Percentiles rank a stretch among this genome's conserved stretches.
These are phyloP conservation scores for Synergus japonicus DNA, from an alignment of 2,888 invertebrate genomes.

Conservation along the genomic window DNA sequence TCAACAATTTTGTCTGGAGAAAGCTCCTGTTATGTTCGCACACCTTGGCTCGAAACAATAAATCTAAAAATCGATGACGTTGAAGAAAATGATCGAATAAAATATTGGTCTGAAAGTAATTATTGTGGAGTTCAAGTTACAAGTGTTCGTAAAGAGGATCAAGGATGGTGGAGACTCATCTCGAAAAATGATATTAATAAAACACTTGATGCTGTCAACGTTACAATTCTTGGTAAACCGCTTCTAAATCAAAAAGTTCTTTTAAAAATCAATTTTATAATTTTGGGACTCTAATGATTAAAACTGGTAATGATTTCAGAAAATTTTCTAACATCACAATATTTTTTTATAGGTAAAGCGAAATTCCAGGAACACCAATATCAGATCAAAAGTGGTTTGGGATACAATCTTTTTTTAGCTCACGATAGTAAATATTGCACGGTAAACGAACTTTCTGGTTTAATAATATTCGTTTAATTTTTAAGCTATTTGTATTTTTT, in stretches of 20 bases:
- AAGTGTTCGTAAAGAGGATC: conserved; percentile 71
- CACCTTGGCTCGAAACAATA: conserved; percentile 40
- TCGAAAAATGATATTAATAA: conserved; percentile 66
- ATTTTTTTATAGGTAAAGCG: conserved; percentile 44
- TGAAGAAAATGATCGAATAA: conserved; percentile 39
- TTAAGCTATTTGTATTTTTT: background rate
- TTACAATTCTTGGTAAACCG: conserved; percentile 74
- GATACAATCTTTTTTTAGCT: conserved; percentile 43
- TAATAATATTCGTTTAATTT: background rate
- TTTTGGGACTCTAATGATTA: no score
- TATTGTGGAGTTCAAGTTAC: conserved; percentile 77
- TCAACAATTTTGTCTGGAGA: conserved; percentile 37
- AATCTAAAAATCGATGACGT: conserved; percentile 40
- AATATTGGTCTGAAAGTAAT: conserved; percentile 70
- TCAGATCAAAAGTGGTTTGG: conserved; percentile 45
- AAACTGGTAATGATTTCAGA: no score
- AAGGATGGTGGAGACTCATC: conserved; percentile 78
- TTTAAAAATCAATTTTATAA: no score
- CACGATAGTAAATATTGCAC: conserved; percentile 42
- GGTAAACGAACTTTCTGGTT: conserved; percentile 19
- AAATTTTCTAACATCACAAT: background rate
- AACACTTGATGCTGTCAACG: conserved; percentile 76
- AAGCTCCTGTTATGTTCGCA: conserved; percentile 47
- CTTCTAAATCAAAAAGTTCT: no score
- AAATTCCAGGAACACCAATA: background rate